Evolutionary conservation across 2,113 vertebrate species (phyloP).

Genomic region (Thamnophis sirtalis): DNA sequence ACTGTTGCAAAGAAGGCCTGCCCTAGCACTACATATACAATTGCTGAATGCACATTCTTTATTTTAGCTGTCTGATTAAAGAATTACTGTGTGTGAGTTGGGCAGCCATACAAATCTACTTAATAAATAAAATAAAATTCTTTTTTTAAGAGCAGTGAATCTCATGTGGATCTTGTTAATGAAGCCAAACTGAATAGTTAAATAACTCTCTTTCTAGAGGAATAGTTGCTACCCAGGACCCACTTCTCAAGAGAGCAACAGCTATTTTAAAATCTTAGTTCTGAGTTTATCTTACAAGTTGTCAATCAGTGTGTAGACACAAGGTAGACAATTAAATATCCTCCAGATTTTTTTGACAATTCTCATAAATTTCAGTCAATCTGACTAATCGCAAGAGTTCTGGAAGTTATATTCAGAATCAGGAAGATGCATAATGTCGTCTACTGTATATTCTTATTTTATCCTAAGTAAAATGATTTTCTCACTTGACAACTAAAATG

Average conservation of each 20-base stretch:
- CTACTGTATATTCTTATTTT: neutral
- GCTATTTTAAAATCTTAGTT: neutral
- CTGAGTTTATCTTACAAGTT: neutral
- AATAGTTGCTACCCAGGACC: neutral
- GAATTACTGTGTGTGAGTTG: neutral
- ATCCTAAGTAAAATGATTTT: neutral
- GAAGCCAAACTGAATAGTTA: neutral
- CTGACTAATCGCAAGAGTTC: neutral
- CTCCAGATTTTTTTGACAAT: neutral
- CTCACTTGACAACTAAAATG: neutral
- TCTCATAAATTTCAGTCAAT: neutral
- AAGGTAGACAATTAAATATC: neutral
- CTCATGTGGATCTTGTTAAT: neutral
- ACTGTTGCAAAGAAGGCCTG: neutral
- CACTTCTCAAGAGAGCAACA: neutral
- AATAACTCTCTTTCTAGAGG: neutral
- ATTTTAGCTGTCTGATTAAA: neutral
- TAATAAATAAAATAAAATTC: neutral
- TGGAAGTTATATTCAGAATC: neutral
- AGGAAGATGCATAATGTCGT: neutral
- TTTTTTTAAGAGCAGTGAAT: neutral
- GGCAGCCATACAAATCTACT: neutral
- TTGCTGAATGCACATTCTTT: neutral
- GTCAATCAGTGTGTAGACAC: neutral
- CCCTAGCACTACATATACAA: neutral